A percentile compares a stretch with the other conserved stretches of the same genome.
These are phyloP conservation scores for Macrophya alboannulata DNA, from an alignment of 2,888 invertebrate genomes.

Conservation along the genomic window DNA sequence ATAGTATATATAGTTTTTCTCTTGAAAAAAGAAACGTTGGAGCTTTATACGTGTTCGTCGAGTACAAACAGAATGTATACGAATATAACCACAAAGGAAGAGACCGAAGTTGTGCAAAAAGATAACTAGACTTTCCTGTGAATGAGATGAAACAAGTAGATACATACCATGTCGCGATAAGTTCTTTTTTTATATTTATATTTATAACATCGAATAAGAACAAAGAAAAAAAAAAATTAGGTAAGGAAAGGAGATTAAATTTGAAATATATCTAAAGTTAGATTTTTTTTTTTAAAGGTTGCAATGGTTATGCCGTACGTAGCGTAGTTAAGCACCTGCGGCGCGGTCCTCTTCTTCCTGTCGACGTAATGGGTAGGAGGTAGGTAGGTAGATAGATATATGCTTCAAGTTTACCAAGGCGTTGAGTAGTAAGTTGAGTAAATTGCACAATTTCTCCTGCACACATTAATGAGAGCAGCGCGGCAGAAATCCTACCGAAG, in stretches of 20 bases:
- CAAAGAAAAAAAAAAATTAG: background rate
- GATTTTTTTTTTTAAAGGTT: background rate
- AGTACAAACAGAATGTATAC: background rate
- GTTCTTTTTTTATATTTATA: background rate
- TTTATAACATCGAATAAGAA: background rate
- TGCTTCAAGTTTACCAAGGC: constrained; percentile 13
- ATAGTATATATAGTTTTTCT: background rate
- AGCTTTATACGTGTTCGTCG: background rate
- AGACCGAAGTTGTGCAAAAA: background rate
- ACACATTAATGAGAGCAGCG: constrained; percentile 29
- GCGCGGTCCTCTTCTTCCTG: background rate
- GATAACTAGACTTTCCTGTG: constrained; percentile 1
- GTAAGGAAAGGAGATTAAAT: background rate
- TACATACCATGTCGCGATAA: background rate
- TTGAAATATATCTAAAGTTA: background rate
- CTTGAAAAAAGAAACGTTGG: background rate
- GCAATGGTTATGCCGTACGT: background rate
- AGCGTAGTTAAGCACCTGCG: background rate
- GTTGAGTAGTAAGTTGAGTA: constrained; percentile 10
- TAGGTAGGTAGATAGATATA: background rate
- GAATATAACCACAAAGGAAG: background rate
- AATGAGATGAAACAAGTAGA: background rate
- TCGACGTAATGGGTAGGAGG: background rate
- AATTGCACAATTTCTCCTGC: constrained; percentile 23
- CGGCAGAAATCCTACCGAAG: background rate